Conservation (phyloP, 1,140 invertebrate genomes). For the Scaptomyza graminum region DNA sequence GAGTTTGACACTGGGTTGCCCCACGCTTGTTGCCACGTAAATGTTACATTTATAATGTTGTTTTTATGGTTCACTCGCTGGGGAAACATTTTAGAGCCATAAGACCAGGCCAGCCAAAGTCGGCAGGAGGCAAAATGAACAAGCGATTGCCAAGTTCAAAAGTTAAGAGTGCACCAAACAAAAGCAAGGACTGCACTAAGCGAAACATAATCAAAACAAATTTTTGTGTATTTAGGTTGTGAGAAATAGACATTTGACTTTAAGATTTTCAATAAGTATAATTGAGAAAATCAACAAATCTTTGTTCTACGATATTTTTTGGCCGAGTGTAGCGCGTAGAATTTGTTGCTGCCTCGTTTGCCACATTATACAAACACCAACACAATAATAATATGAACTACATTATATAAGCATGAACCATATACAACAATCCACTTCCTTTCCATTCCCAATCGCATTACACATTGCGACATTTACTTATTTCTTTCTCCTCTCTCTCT, state of each 20-base stretch:
- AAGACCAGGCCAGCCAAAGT: slow-evolving; percentile 6
- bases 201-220: background rate
- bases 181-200: background rate
- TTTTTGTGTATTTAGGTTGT: too few relatives aligned
- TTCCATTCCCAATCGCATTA: background rate
- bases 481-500: slow-evolving; percentile 52
- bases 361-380: slow-evolving; percentile 31
- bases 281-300: too few relatives aligned
- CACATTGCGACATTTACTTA: slow-evolving; percentile 21
- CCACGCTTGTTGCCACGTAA: slow-evolving; percentile 57
- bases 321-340: background rate
- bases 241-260: too few relatives aligned
- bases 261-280: too few relatives aligned
- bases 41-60: slow-evolving; percentile 80
- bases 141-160: background rate
- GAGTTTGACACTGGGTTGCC: background rate
- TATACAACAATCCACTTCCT: background rate
- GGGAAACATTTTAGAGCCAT: slow-evolving; percentile 41
- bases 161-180: slow-evolving; percentile 7
- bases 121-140: slow-evolving; percentile 2
- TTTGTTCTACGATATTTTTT: background rate
- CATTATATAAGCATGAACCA: background rate
- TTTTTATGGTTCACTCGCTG: slow-evolving; percentile 71
- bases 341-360: background rate
- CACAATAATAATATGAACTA: slow-evolving; percentile 1